phyloP scores from a whole-genome alignment of 1,140 invertebrate genomes.

The Branchinecta lindahli region DNA sequence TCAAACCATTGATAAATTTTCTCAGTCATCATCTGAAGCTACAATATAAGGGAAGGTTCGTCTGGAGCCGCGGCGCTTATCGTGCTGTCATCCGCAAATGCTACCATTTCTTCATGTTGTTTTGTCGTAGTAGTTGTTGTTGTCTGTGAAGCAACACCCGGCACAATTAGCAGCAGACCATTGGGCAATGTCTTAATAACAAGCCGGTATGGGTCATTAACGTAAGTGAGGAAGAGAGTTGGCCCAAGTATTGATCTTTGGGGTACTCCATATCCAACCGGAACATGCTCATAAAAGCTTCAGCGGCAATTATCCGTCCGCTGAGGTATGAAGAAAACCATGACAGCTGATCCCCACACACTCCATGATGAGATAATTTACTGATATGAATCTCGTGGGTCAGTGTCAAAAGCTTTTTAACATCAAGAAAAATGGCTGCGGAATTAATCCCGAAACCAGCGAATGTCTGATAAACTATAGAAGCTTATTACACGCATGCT shows the following conservation, averaged over 20 bases:
- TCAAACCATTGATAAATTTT: neutral
- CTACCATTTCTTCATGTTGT: too few species aligned
- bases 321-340: neutral
- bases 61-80: too few species aligned
- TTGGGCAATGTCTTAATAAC: neutral
- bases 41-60: neutral
- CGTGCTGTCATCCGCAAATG: too few species aligned
- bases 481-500: constrained; percentile 9
- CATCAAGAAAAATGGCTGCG: constrained; percentile 1
- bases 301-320: neutral
- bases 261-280: too few species aligned
- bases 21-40: constrained; percentile 9
- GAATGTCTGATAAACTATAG: neutral
- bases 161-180: constrained; percentile 4
- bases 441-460: neutral
- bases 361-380: neutral
- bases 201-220: constrained; percentile 4
- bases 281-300: neutral
- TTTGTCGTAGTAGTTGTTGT: too few species aligned
- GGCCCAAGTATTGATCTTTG: neutral
- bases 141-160: neutral
- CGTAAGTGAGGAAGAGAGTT: neutral
- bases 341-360: neutral
- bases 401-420: constrained; percentile 2
- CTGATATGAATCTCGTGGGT: neutral